Percentiles rank a stretch among this genome's conserved stretches.
These are phyloP conservation scores for Telenomus remus DNA, from an alignment of 1,140 invertebrate genomes.

Conservation along the genomic window DNA sequence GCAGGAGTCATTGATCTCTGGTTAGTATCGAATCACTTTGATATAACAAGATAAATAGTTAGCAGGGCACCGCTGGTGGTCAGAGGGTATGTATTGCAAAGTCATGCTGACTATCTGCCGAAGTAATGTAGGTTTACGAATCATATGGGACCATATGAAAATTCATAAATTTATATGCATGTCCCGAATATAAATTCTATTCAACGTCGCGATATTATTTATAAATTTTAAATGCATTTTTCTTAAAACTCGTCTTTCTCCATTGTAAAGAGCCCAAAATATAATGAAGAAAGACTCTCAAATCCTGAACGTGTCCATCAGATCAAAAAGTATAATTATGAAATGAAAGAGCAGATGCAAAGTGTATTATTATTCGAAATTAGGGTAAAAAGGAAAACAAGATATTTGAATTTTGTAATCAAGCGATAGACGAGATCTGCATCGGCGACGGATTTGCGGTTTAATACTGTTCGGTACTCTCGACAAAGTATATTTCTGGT, in stretches of 20 bases:
- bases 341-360: slow-evolving; percentile 14
- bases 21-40: slow-evolving; percentile 68
- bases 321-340: slow-evolving; percentile 22
- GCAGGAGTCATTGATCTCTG: slow-evolving; percentile 65
- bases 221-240: slow-evolving; percentile 27
- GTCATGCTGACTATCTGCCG: slow-evolving; percentile 68
- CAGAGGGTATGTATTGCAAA: slow-evolving; percentile 62
- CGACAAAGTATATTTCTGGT: slow-evolving; percentile 60
- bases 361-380: slow-evolving; percentile 42
- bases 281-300: not conserved
- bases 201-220: no score
- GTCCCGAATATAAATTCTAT: no score
- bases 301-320: not conserved
- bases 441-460: slow-evolving; percentile 61
- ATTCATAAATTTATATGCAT: slow-evolving; percentile 44
- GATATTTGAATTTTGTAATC: slow-evolving; percentile 50
- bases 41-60: slow-evolving; percentile 73
- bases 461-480: slow-evolving; percentile 62
- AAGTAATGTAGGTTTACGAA: slow-evolving; percentile 47
- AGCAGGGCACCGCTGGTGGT: slow-evolving; percentile 65
- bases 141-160: slow-evolving; percentile 37
- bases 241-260: not conserved
- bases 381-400: slow-evolving; percentile 33
- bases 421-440: slow-evolving; percentile 33
- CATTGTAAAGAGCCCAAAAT: not conserved